Percentiles rank a stretch among this genome's conserved stretches.
These are phyloP conservation scores for Zapornia atra DNA, from an alignment of 2,113 vertebrate species.

Conservation along the genomic window DNA sequence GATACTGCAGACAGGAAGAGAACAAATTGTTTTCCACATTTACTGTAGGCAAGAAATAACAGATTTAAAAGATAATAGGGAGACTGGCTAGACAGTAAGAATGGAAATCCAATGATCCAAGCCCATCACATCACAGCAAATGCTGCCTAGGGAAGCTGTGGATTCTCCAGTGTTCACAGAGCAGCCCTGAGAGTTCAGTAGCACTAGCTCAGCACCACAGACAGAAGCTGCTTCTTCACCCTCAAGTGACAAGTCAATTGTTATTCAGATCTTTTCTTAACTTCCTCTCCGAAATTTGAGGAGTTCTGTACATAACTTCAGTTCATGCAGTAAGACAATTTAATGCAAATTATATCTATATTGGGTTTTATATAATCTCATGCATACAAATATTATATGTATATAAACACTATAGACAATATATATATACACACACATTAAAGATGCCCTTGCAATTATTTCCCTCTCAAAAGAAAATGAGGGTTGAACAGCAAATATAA, in stretches of 20 bases:
- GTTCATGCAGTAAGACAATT: not conserved
- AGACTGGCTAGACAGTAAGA: not conserved
- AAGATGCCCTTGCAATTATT: not conserved
- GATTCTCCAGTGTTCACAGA: rapidly evolving
- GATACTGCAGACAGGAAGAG: not conserved
- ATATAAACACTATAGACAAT: too few species aligned
- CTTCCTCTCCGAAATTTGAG: not conserved
- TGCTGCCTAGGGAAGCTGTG: not conserved
- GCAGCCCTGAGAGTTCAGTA: not conserved
- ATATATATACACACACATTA: not conserved
- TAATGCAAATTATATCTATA: not conserved
- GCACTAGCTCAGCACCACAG: not conserved
- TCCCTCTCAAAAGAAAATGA: not conserved
- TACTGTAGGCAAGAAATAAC: not conserved
- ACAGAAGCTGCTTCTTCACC: not conserved
- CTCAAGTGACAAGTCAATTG: not conserved
- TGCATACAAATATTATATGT: not conserved
- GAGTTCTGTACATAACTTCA: not conserved
- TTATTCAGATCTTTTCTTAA: not conserved
- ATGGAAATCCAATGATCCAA: not conserved
- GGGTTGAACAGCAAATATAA: not conserved
- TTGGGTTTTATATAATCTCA: not conserved
- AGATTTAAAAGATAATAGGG: not conserved
- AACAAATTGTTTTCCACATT: not conserved
- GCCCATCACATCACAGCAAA: not conserved